Conservation (phyloP, 2,888 invertebrate species). For the Platynereis dumerilii region DNA sequence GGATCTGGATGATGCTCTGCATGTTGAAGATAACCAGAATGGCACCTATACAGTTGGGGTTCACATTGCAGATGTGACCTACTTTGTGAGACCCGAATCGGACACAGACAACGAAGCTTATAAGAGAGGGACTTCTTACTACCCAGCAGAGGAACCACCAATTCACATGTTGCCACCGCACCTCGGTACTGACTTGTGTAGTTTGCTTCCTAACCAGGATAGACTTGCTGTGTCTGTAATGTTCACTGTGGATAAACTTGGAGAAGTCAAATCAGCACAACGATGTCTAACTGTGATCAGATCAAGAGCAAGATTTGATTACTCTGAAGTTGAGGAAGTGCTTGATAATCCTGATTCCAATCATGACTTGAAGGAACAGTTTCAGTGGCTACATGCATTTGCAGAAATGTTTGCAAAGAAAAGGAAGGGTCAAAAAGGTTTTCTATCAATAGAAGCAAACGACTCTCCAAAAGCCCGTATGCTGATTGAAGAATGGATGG, state of each 20-base stretch:
- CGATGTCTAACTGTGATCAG: background rate
- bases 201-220: conserved; percentile 27
- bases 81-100: conserved; percentile 25
- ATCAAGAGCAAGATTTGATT: conserved; percentile 69
- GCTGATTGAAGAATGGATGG: conserved; percentile 25
- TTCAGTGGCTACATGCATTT: background rate
- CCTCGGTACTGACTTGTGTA: conserved; percentile 29
- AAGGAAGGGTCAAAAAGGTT: conserved; percentile 7
- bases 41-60: conserved; percentile 24
- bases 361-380: background rate
- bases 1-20: conserved; percentile 43
- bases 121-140: conserved; percentile 26
- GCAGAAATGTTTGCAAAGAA: conserved; percentile 1
- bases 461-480: conserved; percentile 14
- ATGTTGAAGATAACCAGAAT: background rate
- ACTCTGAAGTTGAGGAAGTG: conserved; percentile 73
- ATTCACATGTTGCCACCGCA: conserved; percentile 30
- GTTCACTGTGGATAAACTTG: background rate
- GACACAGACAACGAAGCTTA: conserved; percentile 31
- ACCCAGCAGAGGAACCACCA: conserved; percentile 14
- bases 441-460: background rate
- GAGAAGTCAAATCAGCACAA: background rate
- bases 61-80: conserved; percentile 37
- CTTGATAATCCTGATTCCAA: background rate
- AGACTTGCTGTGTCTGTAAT: conserved; percentile 32